These are phyloP conservation scores for Cydia fagiglandana DNA, from an alignment of 1,140 invertebrate genomes.

Conservation along the genomic window DNA sequence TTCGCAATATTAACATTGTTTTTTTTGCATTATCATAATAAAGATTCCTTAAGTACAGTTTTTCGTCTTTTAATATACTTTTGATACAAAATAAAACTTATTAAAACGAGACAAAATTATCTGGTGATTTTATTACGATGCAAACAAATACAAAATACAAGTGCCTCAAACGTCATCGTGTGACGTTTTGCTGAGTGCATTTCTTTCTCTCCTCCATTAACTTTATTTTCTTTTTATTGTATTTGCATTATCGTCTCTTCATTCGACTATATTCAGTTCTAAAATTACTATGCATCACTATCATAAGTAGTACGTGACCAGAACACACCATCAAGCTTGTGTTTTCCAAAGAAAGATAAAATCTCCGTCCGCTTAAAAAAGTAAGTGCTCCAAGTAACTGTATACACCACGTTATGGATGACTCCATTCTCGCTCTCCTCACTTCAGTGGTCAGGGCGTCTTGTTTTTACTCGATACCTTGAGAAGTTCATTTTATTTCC, in stretches of 20 bases:
- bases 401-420: constrained; percentile 21
- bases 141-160: background rate
- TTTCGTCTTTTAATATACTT: too few species aligned
- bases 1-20: background rate
- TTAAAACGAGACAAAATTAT: background rate
- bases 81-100: background rate
- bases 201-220: constrained; percentile 19
- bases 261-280: background rate
- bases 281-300: background rate
- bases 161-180: constrained; percentile 10
- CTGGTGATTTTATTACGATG: background rate
- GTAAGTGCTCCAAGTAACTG: constrained; percentile 27
- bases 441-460: constrained; percentile 27
- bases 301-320: background rate
- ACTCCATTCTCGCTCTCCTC: constrained; percentile 25
- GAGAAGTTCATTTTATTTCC: constrained; percentile 29
- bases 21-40: background rate
- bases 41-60: too few species aligned
- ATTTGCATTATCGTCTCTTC: background rate
- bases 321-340: background rate
- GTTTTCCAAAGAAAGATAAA: background rate
- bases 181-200: constrained; percentile 23
- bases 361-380: background rate
- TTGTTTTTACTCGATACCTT: constrained; percentile 19
- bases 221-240: constrained; percentile 27